Evolutionary conservation across 2,113 vertebrate genomes (phyloP), one percentile per base, ranked within the genome.

Genomic region (Chiloscyllium plagiosum): DNA sequence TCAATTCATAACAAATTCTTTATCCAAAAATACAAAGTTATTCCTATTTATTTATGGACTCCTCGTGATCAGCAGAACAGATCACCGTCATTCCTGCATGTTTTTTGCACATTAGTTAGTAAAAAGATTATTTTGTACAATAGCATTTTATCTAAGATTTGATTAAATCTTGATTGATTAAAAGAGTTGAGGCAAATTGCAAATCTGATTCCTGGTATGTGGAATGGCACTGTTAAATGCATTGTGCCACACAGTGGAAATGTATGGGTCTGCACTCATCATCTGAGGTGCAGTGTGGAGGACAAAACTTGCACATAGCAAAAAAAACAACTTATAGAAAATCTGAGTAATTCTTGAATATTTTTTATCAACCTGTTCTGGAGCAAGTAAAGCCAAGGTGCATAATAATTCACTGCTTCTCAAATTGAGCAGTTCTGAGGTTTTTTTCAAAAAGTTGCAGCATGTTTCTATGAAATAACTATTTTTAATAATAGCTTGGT

Each of bases 181-280:
- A 70, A 69, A 3, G 65, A 56, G 65, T 69, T 68, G n/a, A 69
- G 24, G 66, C 20, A 69, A 12, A 50, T 94, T 94, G 13, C 56
- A 70, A 70, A 94, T 37, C 7, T 94, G 90, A 94, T 26, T 37
- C 37, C 33, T 61, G 33, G 19, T 68, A 47, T 94, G 42, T 69
- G 65, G 26, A 33, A 29, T 90, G 65, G 87, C 92, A 94, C 17
- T 42, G 66, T 29, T 94, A 20, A 20, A 70, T 69, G 92, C 17
- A 69, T 70, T 94, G 92, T 69, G 92, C 66, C 92, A 94, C 92
- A 94, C 66, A 47, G 92, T 94, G 92, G 92, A 69, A 68, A 56
- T 69, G 3, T 68, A 26, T 42, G 19, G 92, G 56, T 69, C 69
- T 69, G 92, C 92, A 94, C 66, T 33, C 7, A 94, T 69, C 26